phyloP scores from a whole-genome alignment of 2,888 invertebrate genomes.

The Pollenia griseotomentosa region DNA sequence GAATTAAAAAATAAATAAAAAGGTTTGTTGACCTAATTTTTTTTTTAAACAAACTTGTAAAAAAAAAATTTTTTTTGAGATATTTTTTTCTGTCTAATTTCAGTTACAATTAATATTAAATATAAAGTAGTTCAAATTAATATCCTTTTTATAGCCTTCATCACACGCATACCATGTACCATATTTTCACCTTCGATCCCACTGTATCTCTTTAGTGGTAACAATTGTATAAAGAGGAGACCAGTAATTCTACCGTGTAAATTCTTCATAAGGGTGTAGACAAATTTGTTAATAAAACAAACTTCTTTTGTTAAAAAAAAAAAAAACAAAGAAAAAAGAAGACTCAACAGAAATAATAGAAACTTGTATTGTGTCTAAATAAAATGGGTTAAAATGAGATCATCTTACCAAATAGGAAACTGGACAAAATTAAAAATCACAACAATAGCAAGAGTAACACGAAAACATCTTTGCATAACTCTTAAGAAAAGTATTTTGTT shows the following conservation, averaged over 20 bases:
- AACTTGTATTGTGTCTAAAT: conserved; percentile 23
- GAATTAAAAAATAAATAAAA: too few species aligned
- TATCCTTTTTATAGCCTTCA: too few species aligned
- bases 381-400: conserved; percentile 46
- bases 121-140: too few species aligned
- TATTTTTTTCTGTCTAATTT: too few species aligned
- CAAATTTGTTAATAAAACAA: conserved; percentile 26
- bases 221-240: not conserved
- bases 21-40: too few species aligned
- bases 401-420: conserved; percentile 57
- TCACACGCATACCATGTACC: too few species aligned
- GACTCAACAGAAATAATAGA: not conserved
- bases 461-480: conserved; percentile 14
- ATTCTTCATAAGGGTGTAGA: conserved; percentile 43
- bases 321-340: not conserved
- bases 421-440: conserved; percentile 7
- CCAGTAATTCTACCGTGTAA: not conserved
- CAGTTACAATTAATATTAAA: too few species aligned
- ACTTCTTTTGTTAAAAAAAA: conserved; percentile 11
- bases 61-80: too few species aligned
- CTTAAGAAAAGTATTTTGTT: conserved; percentile 39
- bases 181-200: not conserved
- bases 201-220: not conserved
- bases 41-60: too few species aligned
- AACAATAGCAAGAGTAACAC: not conserved